Evolutionary conservation across 2,888 invertebrate genomes (phyloP).

Genomic region (Amphimallon solstitiale): DNA sequence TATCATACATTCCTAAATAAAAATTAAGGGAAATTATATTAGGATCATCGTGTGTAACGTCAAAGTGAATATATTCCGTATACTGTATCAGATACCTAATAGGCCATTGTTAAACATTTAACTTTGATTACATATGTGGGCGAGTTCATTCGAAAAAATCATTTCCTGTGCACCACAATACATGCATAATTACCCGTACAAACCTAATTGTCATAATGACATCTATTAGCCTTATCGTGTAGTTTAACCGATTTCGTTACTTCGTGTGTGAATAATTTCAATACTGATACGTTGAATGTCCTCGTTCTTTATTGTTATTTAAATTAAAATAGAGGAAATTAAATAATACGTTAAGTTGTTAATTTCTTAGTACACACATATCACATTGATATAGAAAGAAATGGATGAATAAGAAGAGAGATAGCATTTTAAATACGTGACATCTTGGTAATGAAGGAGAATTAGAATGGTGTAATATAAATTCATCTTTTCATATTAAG

Average conservation of each 20-base stretch:
- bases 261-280: slow-evolving; percentile 17
- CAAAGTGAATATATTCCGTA: slow-evolving; percentile 28
- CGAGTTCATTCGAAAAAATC: slow-evolving; percentile 59
- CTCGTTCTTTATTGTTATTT: slow-evolving; percentile 9
- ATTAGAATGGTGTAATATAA: too few relatives aligned
- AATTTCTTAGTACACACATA: too few relatives aligned
- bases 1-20: slow-evolving; percentile 4
- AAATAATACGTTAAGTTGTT: background rate
- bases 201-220: slow-evolving; percentile 64
- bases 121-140: slow-evolving; percentile 64
- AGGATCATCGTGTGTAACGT: slow-evolving; percentile 22
- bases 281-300: slow-evolving; percentile 8
- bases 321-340: slow-evolving; percentile 27
- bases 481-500: too few relatives aligned
- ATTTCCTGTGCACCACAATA: slow-evolving; percentile 42
- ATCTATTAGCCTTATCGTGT: slow-evolving; percentile 60
- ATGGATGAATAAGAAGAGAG: too few relatives aligned
- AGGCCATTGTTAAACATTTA: slow-evolving; percentile 64
- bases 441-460: too few relatives aligned
- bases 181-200: slow-evolving; percentile 63
- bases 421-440: too few relatives aligned
- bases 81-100: slow-evolving; percentile 59
- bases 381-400: too few relatives aligned
- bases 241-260: slow-evolving; percentile 24
- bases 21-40: slow-evolving; percentile 23